Evolutionary conservation across 2,888 invertebrate genomes (phyloP).

Genomic region (Theristus sp.): DNA sequence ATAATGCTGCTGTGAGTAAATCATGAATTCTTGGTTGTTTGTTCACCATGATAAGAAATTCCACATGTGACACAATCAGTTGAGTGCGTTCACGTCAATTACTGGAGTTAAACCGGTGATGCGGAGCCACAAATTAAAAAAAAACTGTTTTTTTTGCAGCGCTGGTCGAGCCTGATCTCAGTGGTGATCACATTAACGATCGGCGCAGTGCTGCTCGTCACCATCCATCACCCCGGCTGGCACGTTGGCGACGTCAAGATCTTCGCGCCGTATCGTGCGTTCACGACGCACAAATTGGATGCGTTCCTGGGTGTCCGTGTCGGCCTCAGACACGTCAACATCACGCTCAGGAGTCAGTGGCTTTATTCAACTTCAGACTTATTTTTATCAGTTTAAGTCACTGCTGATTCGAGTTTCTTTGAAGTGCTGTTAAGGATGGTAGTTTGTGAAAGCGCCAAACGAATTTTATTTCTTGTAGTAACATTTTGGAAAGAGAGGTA

Average conservation of each 20-base stretch:
- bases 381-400: constrained; percentile 5
- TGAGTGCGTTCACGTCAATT: too few relatives aligned
- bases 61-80: too few relatives aligned
- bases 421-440: too few relatives aligned
- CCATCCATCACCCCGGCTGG: constrained; percentile 76
- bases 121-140: too few relatives aligned
- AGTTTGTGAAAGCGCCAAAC: too few relatives aligned
- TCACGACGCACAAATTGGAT: constrained; percentile 64
- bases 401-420: too few relatives aligned
- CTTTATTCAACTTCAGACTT: not conserved
- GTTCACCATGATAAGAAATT: too few relatives aligned
- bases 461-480: too few relatives aligned
- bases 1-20: too few relatives aligned
- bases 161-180: constrained; percentile 52
- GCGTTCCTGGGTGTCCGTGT: constrained; percentile 77
- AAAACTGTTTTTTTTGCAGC: not conserved
- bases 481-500: too few relatives aligned
- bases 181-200: constrained; percentile 78
- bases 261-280: constrained; percentile 68
- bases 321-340: constrained; percentile 80
- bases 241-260: constrained; percentile 66
- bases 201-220: constrained; percentile 73
- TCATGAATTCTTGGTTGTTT: too few relatives aligned
- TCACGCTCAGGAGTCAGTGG: constrained; percentile 63
- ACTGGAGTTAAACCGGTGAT: too few relatives aligned